Evolutionary conservation across 2,888 invertebrate genomes (phyloP).

Genomic region (Cephus spinipes): DNA sequence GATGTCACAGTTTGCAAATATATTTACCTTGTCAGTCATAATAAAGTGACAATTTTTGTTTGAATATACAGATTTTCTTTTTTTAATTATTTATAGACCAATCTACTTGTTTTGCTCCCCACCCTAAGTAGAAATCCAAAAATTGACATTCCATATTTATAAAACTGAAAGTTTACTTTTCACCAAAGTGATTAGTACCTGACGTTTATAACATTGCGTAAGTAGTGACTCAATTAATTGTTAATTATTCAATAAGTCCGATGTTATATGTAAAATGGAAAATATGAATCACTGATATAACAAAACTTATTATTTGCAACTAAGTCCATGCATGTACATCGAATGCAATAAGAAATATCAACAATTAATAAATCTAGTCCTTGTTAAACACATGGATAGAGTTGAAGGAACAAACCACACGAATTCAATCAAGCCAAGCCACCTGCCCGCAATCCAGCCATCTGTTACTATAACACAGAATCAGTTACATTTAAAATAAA

Average conservation of each 20-base stretch:
- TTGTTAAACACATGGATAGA: too few relatives aligned
- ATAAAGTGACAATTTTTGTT: neutral
- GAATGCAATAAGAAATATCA: too few relatives aligned
- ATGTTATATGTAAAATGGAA: too few relatives aligned
- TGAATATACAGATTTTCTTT: neutral
- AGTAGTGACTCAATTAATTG: neutral
- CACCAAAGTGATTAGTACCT: neutral
- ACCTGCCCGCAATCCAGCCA: neutral
- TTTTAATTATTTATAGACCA: neutral
- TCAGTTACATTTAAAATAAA: neutral
- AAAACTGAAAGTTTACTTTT: neutral
- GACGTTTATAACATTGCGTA: neutral
- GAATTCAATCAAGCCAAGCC: neutral
- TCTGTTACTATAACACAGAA: neutral
- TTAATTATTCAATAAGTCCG: neutral
- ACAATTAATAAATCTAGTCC: too few relatives aligned
- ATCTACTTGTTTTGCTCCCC: neutral
- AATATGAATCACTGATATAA: too few relatives aligned
- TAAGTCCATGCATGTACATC: too few relatives aligned
- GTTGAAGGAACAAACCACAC: neutral
- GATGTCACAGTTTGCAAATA: neutral
- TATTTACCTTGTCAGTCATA: neutral
- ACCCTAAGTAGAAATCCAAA: neutral
- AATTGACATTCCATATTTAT: neutral
- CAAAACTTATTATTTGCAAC: too few relatives aligned